A percentile compares a stretch with the other conserved stretches of the same genome.
Evolutionary conservation across 2,888 invertebrate species (phyloP).

Genomic region (Omphaloscelis lunosa): DNA sequence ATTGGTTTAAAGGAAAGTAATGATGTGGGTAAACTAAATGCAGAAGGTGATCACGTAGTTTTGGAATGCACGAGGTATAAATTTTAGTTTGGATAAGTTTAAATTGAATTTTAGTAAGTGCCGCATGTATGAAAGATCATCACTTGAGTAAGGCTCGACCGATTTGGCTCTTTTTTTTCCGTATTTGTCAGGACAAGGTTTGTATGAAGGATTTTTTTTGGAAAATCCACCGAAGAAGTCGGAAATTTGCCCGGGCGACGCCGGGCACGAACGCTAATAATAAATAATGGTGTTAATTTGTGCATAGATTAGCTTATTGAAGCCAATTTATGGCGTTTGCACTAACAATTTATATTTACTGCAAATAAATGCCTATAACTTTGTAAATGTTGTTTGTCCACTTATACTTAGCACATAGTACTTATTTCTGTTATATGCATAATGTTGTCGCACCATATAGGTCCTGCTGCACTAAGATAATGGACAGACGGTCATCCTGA

Average conservation of each 20-base stretch:
- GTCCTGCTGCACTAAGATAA: neutral
- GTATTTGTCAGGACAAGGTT: too few relatives aligned
- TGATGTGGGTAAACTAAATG: neutral
- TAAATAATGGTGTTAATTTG: neutral
- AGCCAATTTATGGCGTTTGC: neutral
- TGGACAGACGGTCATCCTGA: neutral
- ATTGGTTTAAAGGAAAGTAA: conserved; percentile 16
- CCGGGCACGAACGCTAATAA: neutral
- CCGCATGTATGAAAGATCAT: too few relatives aligned
- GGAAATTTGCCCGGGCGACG: too few relatives aligned
- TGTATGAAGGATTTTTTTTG: too few relatives aligned
- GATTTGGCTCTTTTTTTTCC: too few relatives aligned
- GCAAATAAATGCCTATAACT: neutral
- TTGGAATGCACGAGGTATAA: neutral
- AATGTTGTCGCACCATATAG: neutral
- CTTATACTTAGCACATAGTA: neutral
- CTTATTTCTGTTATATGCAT: neutral
- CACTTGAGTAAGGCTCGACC: too few relatives aligned
- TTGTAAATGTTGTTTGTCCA: neutral
- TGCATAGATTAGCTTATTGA: neutral
- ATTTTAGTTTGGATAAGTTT: neutral
- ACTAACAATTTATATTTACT: neutral
- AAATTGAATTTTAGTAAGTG: neutral
- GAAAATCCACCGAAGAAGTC: too few relatives aligned
- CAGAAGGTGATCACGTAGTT: neutral